These are phyloP conservation scores for Dryobates pubescens DNA, from an alignment of 2,797 vertebrate genomes.

Conservation along the genomic window DNA sequence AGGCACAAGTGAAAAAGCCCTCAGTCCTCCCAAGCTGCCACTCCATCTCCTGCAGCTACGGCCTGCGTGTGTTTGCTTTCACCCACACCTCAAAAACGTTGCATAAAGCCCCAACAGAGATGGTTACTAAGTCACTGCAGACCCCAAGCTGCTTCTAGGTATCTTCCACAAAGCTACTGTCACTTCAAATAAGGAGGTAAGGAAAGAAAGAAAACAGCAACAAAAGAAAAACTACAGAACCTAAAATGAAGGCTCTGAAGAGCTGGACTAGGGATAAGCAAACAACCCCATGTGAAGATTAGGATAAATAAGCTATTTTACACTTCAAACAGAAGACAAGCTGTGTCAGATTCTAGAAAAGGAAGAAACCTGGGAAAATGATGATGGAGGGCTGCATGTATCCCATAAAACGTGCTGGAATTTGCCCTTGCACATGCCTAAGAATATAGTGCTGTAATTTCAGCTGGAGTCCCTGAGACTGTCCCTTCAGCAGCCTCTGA, in stretches of 20 bases:
- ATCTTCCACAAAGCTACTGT: not conserved
- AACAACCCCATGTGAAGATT: not conserved
- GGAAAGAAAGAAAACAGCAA: not conserved
- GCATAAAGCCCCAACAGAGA: not conserved
- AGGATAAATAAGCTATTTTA: conserved; percentile 26
- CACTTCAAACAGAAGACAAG: conserved; percentile 46
- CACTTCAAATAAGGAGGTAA: not conserved
- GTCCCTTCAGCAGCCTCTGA: not conserved
- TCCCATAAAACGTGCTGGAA: not conserved
- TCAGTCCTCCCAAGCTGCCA: not conserved
- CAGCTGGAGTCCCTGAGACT: not conserved
- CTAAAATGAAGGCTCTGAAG: not conserved
- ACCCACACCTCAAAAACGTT: not conserved
- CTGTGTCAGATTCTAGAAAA: conserved; percentile 12
- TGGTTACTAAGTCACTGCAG: not conserved
- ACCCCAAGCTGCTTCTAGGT: not conserved
- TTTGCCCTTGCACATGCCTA: not conserved
- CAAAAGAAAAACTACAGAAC: not conserved
- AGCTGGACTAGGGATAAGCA: not conserved
- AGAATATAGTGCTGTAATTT: not conserved
- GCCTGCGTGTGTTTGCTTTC: not conserved
- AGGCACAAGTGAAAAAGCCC: not conserved
- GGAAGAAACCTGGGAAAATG: not conserved
- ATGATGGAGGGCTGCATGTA: not conserved
- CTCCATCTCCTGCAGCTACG: not conserved